Evolutionary conservation across 2,797 vertebrate genomes (phyloP).

Genomic region (Falco novaeseelandiae): DNA sequence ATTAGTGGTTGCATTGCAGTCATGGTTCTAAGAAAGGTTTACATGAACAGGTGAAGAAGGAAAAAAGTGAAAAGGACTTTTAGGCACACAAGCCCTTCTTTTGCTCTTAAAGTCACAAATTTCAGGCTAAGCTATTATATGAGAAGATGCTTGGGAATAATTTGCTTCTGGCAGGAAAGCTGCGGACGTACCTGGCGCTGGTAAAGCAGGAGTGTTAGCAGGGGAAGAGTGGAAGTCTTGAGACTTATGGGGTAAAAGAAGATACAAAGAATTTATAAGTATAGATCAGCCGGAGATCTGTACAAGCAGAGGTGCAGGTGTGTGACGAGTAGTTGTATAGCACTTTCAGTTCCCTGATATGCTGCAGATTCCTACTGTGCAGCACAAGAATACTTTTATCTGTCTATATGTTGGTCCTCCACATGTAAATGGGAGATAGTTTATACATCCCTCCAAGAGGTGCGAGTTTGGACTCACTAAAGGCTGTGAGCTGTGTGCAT

Average conservation of each 20-base stretch:
- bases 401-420: background rate
- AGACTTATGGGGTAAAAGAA: background rate
- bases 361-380: background rate
- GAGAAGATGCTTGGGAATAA: background rate
- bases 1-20: background rate
- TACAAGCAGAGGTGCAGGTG: background rate
- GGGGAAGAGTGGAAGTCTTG: background rate
- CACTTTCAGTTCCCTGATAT: background rate
- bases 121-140: background rate
- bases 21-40: background rate
- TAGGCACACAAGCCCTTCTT: background rate
- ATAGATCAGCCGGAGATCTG: background rate
- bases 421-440: background rate
- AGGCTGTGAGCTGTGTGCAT: background rate
- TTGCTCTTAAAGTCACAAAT: background rate
- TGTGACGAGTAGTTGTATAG: background rate
- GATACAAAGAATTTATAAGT: background rate
- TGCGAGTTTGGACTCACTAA: background rate
- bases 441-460: background rate
- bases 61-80: background rate
- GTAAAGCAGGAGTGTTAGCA: background rate
- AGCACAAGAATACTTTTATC: background rate
- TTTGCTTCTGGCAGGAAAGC: background rate
- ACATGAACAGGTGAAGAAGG: background rate
- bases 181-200: accelerated